Conservation (phyloP, 37 sponge, comb jelly and placozoan species). For the Spongilla lacustris region DNA sequence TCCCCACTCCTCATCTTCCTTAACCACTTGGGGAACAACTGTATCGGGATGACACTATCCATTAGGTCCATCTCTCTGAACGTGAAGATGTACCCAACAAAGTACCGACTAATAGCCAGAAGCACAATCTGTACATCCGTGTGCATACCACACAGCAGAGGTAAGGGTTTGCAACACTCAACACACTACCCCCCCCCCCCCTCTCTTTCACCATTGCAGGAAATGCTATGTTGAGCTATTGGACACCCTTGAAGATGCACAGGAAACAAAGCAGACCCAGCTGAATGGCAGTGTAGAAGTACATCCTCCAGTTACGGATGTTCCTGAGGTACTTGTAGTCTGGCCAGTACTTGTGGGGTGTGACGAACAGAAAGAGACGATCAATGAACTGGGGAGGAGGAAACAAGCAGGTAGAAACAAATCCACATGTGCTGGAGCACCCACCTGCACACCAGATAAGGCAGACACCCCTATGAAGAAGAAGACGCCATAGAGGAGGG, state of each 20-base stretch:
- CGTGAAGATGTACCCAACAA: conserved; percentile 61
- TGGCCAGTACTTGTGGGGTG: conserved; percentile 83
- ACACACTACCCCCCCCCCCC: neutral
- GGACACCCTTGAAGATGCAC: conserved; percentile 37
- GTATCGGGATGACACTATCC: conserved; percentile 71
- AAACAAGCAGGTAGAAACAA: neutral
- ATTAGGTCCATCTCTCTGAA: conserved; percentile 60
- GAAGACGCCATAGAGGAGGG: conserved; percentile 87
- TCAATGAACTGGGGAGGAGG: conserved; percentile 73
- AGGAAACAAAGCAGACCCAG: conserved; percentile 64
- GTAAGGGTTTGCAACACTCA: too few species aligned
- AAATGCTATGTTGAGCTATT: conserved; percentile 60
- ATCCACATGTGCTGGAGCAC: neutral
- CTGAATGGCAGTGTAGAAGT: conserved; percentile 76
- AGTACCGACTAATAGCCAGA: conserved; percentile 52
- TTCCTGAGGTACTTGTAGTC: conserved; percentile 78
- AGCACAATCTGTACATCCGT: conserved; percentile 40
- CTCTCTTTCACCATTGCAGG: conserved; percentile 81
- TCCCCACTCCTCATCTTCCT: conserved; percentile 3
- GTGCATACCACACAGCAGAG: neutral
- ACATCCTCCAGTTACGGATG: conserved; percentile 75
- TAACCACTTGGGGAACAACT: conserved; percentile 39
- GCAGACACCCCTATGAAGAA: conserved; percentile 87
- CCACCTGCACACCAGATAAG: conserved; percentile 74
- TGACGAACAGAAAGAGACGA: conserved; percentile 66